Base-by-base conservation (phyloP, 2,888 invertebrate genomes). In the Griposia aprilina region DNA sequence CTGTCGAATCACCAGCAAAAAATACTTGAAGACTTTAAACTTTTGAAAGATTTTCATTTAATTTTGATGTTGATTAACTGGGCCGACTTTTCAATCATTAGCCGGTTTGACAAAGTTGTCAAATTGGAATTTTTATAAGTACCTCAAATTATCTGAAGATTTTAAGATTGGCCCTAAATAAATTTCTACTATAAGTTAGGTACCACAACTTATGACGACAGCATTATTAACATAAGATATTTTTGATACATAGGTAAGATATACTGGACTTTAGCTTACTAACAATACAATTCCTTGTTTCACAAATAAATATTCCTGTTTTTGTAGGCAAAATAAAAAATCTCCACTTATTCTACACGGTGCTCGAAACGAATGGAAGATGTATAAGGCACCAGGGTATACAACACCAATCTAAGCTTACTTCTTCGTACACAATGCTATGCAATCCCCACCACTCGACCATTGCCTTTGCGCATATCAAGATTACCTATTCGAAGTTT, bases 351-450 rank as follows among this genome's bases (percentile, higher is more conserved):
- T 30, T 71, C 87, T 85, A 87, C 41, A 67, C 85, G 72, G 81
- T 85, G 87, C 89, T 83, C 82, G 50, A 80, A 89, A 90, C 71
- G 87, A 91, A 90, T 93, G 93, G 91, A 94, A 93, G 92, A 93
- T 94, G 93, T 89, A 82, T 94, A 95, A 95, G 94, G 94, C 94
- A 95, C 94, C 92, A 90, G 93, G 92, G 86, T 92, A 82, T 84
- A 83, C 76, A 79, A 84, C 83, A 82, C 84, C 84, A 82, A 84
- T 78, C 74, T 83, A 77, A 68, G 63, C 74, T 78, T 73, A 11
- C 8, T 59, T 6, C 45, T 68, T 59, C 45, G 45, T 57, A 71
- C 55, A 62, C 11, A 67, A 71, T 17, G 62, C 41, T 36, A 8
- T 20, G 57, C 48, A 78, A 26, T 62, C 15, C 41, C 41, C 23